Evolutionary conservation across 30 jellyfish, hydroid and myxozoan genomes (phyloP), one percentile per base, ranked within the genome.

Genomic region (Mastigias papua): DNA sequence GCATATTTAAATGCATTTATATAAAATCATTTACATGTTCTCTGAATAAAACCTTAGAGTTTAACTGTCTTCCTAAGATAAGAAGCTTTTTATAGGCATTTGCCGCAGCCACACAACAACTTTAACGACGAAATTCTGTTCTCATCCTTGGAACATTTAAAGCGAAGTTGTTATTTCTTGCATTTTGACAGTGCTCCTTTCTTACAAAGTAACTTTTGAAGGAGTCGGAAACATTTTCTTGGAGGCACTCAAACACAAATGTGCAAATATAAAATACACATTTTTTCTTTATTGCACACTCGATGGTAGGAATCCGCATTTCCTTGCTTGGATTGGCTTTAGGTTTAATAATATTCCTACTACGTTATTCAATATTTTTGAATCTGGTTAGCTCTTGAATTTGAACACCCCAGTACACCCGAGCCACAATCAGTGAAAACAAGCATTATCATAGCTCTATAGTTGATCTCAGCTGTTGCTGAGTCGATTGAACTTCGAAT

Each of bases 391-490:
- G n/a, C n/a, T n/a, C n/a, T n/a, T 80, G 62, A 83, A 80, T 80
- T 69, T n/a, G n/a, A n/a, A n/a, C n/a, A n/a, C n/a, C n/a, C n/a
- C n/a, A n/a, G n/a, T n/a, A n/a, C n/a, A n/a, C n/a, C n/a, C n/a
- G n/a, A n/a, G n/a, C n/a, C n/a, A n/a, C n/a, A n/a, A n/a, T n/a
- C n/a, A n/a, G n/a, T n/a, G n/a, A n/a, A n/a, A n/a, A n/a, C n/a
- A n/a, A n/a, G n/a, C n/a, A n/a, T n/a, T n/a, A n/a, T n/a, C n/a
- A n/a, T n/a, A n/a, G n/a, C n/a, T n/a, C n/a, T n/a, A n/a, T n/a
- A n/a, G n/a, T n/a, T n/a, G n/a, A 20, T 64, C 69, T 49, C 81
- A 23, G 90, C 86, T 19, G 90, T 80, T 80, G 86, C 75, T 80
- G 90, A 49, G 76, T 80, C 69, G 76, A 80, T 58, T 35, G 69